These are phyloP conservation scores for Gibbula magus DNA, from an alignment of 2,888 invertebrate genomes.

Conservation along the genomic window DNA sequence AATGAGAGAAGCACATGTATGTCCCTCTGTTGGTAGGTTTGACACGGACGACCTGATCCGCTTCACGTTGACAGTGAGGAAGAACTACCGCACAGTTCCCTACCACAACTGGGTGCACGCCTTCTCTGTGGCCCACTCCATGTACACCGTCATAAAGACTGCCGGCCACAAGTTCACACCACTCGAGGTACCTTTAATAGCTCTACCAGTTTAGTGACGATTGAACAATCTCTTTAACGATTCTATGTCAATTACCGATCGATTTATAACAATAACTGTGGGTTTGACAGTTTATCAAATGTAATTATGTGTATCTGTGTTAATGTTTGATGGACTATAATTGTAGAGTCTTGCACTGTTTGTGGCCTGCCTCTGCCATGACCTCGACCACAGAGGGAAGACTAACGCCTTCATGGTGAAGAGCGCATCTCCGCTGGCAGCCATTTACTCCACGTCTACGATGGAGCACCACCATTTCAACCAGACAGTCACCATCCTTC, in stretches of 20 bases:
- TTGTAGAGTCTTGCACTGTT: slow-evolving; percentile 85
- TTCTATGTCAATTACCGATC: no score
- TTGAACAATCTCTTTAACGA: no score
- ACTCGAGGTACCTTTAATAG: slow-evolving; percentile 78
- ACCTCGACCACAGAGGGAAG: slow-evolving; percentile 89
- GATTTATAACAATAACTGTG: no score
- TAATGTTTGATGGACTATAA: no score
- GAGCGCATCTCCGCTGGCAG: slow-evolving; percentile 87
- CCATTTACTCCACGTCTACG: slow-evolving; percentile 89
- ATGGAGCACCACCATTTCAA: slow-evolving; percentile 93
- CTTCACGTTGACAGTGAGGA: slow-evolving; percentile 87
- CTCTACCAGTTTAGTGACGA: not conserved
- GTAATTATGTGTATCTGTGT: no score
- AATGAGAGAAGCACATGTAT: no score
- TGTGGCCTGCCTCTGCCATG: slow-evolving; percentile 89
- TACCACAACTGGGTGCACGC: slow-evolving; percentile 92
- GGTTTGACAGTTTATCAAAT: no score
- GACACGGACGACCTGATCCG: slow-evolving; percentile 82
- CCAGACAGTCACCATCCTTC: slow-evolving; percentile 89
- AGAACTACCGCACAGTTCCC: slow-evolving; percentile 88
- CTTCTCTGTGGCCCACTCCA: slow-evolving; percentile 89
- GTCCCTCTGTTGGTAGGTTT: slow-evolving; percentile 76
- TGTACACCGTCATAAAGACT: slow-evolving; percentile 85
- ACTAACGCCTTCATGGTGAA: slow-evolving; percentile 91
- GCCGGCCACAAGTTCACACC: slow-evolving; percentile 78